A percentile compares a stretch with the other conserved stretches of the same genome.
Conservation (phyloP, 2,113 vertebrate species). For the Chinchilla lanigera region DNA sequence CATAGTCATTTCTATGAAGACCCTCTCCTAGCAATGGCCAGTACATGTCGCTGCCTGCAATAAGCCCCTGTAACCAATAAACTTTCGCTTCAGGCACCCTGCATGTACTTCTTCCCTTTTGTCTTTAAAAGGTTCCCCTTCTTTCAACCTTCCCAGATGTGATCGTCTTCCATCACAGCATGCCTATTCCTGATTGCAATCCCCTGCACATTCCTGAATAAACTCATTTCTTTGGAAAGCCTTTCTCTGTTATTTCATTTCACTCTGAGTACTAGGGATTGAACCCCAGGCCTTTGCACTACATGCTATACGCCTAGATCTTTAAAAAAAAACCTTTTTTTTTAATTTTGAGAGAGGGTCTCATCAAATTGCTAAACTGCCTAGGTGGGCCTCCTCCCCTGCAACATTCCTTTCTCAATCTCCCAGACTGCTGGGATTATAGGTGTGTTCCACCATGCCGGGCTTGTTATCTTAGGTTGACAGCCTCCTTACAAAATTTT, state of each 20-base stretch:
- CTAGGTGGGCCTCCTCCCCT: not conserved
- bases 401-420: not conserved
- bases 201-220: not conserved
- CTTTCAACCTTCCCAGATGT: not conserved
- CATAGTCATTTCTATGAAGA: not conserved
- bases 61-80: not conserved
- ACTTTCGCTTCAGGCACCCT: not conserved
- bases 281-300: not conserved
- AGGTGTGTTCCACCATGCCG: not conserved
- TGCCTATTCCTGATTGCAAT: not conserved
- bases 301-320: not conserved
- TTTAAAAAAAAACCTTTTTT: not conserved
- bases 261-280: not conserved
- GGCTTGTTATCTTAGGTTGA: not conserved
- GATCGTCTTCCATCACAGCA: not conserved
- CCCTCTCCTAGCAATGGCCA: not conserved
- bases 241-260: not conserved
- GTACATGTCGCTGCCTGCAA: not conserved
- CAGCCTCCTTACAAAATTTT: not conserved
- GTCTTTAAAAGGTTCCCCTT: not conserved
- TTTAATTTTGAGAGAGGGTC: not conserved
- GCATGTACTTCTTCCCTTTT: not conserved
- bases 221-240: not conserved
- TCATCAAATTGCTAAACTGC: not conserved
- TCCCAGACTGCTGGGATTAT: not conserved